Evolutionary conservation across 2,113 vertebrate species (phyloP), one percentile per base, ranked within the genome.

Genomic region (Conger conger): DNA sequence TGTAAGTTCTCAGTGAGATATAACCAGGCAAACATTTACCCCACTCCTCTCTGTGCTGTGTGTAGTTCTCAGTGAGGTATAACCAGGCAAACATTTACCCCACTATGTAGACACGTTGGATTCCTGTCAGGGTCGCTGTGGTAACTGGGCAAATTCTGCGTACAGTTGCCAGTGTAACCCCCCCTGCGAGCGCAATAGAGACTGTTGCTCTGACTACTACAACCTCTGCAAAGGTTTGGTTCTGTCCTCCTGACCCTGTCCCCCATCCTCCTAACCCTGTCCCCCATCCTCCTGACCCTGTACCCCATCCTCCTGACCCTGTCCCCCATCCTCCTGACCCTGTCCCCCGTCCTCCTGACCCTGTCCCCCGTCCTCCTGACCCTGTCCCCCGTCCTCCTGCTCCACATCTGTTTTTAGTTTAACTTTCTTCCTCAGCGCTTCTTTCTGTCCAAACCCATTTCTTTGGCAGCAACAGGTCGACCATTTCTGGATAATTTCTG

Each of bases 161-260:
- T 93, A 87, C 76, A 63, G 83, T 85, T 96, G 96, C 85, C 95
- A 95, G 87, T 95, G 95, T 85, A 95, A 96, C 79, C 6, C 36
- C 0, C 33, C 76, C 18, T 95, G 95, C 88, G 85, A 90, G 68
- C 81, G 40, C 37, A 93, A 86, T 7, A 16, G 76, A 0, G 93
- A 96, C 90, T 96, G 95, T 76, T 96, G 95, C 54, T 91, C 88
- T 0, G 94, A 96, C 86, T 95, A 94, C 73, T 1, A 0, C 30
- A 87, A 35, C 5, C 0, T 73, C 18, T 95, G 94, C 23, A 88
- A 89, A 88, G 54, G 92, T 91, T 35, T 86, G 81, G 35, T 33
- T 73, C 27, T 9, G 38, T 6, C 40, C 77, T 38, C 77, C 27
- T 36, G 4, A 77, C 8, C 16, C 50, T 53, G 0, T 16, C 16